A percentile compares a stretch with the other conserved stretches of the same genome.
Evolutionary conservation across 2,113 vertebrate species (phyloP).

Genomic region (Solea solea): DNA sequence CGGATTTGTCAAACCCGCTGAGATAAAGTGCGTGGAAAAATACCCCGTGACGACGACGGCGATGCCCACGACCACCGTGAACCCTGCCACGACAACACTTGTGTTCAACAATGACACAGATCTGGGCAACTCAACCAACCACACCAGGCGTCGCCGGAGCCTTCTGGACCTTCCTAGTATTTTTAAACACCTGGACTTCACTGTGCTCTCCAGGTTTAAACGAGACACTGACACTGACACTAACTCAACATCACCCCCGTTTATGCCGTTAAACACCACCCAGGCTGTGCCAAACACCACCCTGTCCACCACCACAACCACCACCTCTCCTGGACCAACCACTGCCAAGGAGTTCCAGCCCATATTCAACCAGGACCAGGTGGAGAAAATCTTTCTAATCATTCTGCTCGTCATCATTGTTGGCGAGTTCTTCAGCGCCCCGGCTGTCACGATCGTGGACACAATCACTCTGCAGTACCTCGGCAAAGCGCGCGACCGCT

Average conservation of each 20-base stretch:
- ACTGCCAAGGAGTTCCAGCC: slow-evolving; percentile 37
- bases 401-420: slow-evolving; percentile 94
- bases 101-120: slow-evolving; percentile 3
- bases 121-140: slow-evolving; percentile 36
- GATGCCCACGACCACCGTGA: fast-evolving
- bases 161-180: fast-evolving
- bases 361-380: slow-evolving; percentile 84
- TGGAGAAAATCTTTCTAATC: slow-evolving; percentile 92
- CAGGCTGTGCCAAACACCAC: slow-evolving; percentile 12
- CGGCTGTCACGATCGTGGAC: slow-evolving; percentile 96
- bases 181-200: neutral
- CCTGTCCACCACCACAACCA: slow-evolving; percentile 29
- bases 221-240: slow-evolving; percentile 29
- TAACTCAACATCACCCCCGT: slow-evolving; percentile 4
- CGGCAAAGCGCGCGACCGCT: slow-evolving; percentile 91
- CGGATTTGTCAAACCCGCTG: slow-evolving; percentile 91
- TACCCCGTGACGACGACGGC: slow-evolving; percentile 6
- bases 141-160: slow-evolving; percentile 45
- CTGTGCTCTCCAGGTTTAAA: neutral
- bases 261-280: neutral
- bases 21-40: slow-evolving; percentile 85
- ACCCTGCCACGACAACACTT: neutral
- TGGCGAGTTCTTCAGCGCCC: slow-evolving; percentile 98
- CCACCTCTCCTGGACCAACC: slow-evolving; percentile 63
- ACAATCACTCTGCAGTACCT: slow-evolving; percentile 96